phyloP scores from a whole-genome alignment of 2,113 vertebrate genomes.

The Opisthocomus hoazin region DNA sequence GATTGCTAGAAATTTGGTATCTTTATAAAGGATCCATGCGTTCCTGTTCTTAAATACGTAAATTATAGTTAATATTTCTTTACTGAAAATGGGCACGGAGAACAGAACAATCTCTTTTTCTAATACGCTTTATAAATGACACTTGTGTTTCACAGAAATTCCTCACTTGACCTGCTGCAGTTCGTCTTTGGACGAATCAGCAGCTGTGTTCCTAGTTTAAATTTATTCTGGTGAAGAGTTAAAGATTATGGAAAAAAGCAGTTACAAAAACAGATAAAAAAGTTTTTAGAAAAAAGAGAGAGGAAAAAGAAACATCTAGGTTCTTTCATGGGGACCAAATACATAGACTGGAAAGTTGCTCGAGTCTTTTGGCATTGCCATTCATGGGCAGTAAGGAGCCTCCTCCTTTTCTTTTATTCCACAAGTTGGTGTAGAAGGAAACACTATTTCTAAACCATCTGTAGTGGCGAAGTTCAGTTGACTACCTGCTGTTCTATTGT shows the following conservation, averaged over 20 bases:
- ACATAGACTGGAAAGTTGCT: constrained; percentile 68
- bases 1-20: neutral
- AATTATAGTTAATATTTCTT: neutral
- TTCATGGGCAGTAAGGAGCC: constrained; percentile 74
- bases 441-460: constrained; percentile 83
- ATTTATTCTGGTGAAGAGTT: constrained; percentile 60
- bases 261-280: constrained; percentile 63
- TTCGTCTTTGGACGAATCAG: constrained; percentile 24
- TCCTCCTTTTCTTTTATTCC: constrained; percentile 78
- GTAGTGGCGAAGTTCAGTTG: constrained; percentile 78
- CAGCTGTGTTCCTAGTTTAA: constrained; percentile 53
- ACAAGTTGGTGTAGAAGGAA: constrained; percentile 77
- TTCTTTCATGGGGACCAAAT: constrained; percentile 70
- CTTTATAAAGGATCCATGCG: neutral
- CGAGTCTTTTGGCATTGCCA: constrained; percentile 75
- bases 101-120: constrained; percentile 13
- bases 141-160: constrained; percentile 15
- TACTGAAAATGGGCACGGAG: neutral
- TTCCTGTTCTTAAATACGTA: neutral
- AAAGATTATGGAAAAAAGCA: constrained; percentile 62
- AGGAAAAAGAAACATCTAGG: constrained; percentile 70
- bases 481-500: constrained; percentile 83
- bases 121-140: constrained; percentile 26
- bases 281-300: constrained; percentile 39
- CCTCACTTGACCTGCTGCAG: constrained; percentile 48